Base-by-base conservation (phyloP, 2,888 invertebrate species). In the Acleris literana region DNA sequence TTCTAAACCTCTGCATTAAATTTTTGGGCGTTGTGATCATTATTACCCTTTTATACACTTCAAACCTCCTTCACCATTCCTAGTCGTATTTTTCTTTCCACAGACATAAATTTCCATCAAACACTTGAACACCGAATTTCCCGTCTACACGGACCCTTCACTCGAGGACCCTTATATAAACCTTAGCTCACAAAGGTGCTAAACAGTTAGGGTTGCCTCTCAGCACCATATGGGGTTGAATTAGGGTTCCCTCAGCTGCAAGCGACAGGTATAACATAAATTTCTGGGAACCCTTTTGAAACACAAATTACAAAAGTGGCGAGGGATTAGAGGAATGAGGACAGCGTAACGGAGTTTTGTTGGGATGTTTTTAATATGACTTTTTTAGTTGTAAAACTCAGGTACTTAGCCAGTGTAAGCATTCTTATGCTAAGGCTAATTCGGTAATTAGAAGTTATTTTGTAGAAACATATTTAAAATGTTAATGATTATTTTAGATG, bases 191-290 rank as follows among this genome's bases (percentile, higher is more conserved):
- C 80, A 83, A 80, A 85, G 84, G 85, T 85, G 85, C 76, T 61
- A 84, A 87, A 83, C 82, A 80, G 81, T 83, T 80, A 79, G 79
- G 80, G 78, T 76, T 71, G 73, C 71, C 70, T 58, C 68, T 64
- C 62, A 57, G 68, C 76, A 73, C 79, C 82, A 80, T 83, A 84
- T 79, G 82, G 79, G 74, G 81, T 81, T 82, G 81, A 85, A 85
- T 84, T 82, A 85, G 82, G 84, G 86, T 76, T 74, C 72, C 66
- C 80, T 73, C 84, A 85, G 83, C 81, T 90, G 89, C 72, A 76
- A 71, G 74, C 76, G 86, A 87, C 88, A 87, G 85, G 86, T 86
- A 80, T 77, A 82, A 85, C 82, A 86, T 90, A 88, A 86, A 88
- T 88, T 86, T 76, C 73, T 56, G 56, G 68, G 74, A 75, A 82